These are phyloP conservation scores for Calameuta idolon DNA, from an alignment of 2,888 invertebrate genomes.

Conservation along the genomic window DNA sequence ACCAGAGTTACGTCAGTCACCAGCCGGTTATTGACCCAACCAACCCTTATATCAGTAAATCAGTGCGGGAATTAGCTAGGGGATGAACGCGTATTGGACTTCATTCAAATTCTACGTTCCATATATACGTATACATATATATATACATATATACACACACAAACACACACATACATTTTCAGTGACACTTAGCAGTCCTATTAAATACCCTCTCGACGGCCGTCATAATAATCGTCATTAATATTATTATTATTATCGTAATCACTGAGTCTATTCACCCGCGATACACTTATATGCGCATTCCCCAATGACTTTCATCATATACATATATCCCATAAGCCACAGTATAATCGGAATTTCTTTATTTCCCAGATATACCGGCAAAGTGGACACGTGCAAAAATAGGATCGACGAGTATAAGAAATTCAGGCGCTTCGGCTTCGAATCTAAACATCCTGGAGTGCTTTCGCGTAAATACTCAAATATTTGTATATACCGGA, in stretches of 20 bases:
- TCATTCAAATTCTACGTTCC: not conserved
- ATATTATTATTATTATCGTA: not conserved
- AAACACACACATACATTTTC: too few relatives aligned
- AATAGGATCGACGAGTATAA: not conserved
- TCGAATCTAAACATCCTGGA: not conserved
- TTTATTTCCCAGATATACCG: not conserved
- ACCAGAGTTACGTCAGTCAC: not conserved
- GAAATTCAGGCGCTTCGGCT: not conserved
- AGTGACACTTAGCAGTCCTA: not conserved
- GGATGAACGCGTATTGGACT: not conserved
- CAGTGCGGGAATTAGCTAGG: not conserved
- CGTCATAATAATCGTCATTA: conserved; percentile 9
- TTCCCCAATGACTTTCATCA: not conserved
- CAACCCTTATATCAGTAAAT: not conserved
- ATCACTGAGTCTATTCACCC: not conserved
- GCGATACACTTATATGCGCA: not conserved
- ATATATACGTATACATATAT: not conserved
- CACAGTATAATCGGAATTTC: not conserved
- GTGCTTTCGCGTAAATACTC: not conserved
- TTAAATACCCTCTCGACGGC: not conserved
- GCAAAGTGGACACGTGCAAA: not conserved
- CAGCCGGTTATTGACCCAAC: not conserved
- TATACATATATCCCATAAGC: not conserved
- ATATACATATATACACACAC: not conserved
- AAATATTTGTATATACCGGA: not conserved